Conservation (phyloP, 2,113 vertebrate species). For the Passer montanus region DNA sequence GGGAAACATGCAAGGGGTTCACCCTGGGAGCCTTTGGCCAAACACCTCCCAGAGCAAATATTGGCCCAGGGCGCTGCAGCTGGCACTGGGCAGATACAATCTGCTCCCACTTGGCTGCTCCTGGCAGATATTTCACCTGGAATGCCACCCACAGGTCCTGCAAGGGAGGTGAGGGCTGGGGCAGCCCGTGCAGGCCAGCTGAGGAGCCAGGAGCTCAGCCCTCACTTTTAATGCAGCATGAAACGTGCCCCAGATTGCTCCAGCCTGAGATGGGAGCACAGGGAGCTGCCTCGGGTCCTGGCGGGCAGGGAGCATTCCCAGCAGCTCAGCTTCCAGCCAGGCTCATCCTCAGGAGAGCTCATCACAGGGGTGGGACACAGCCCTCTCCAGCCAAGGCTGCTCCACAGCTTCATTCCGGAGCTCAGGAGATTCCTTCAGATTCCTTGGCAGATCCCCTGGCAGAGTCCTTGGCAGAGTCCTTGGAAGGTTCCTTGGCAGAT, state of each 20-base stretch:
- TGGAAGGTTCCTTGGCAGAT: too few species aligned
- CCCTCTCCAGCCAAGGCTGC: background rate
- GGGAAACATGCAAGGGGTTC: background rate
- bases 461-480: too few species aligned
- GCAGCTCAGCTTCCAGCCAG: background rate
- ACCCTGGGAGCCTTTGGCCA: background rate
- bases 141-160: background rate
- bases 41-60: background rate
- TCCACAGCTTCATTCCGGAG: background rate
- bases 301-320: background rate
- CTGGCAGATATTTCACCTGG: background rate
- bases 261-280: fast-evolving
- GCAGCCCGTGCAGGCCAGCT: too few species aligned
- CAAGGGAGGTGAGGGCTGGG: background rate
- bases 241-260: background rate
- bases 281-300: background rate
- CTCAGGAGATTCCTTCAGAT: background rate
- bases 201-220: background rate
- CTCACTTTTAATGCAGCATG: too few species aligned
- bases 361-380: background rate
- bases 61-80: background rate
- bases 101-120: background rate
- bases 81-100: background rate
- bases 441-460: too few species aligned
- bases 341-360: background rate